These are phyloP conservation scores for Agapetus fuscipes DNA, from an alignment of 2,888 invertebrate genomes.

Conservation along the genomic window DNA sequence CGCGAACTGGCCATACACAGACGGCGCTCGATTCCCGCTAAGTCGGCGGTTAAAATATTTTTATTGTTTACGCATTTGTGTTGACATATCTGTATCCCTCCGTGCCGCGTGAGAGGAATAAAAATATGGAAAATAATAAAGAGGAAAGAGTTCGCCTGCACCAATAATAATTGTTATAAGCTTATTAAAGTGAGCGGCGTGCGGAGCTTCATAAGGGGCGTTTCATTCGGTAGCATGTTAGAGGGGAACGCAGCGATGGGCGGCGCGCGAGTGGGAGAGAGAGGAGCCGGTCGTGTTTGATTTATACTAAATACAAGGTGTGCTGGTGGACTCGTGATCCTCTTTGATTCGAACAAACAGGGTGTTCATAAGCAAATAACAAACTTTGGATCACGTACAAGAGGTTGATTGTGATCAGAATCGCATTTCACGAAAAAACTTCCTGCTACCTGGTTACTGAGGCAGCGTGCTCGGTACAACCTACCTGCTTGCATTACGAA, in stretches of 20 bases:
- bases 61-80: not conserved
- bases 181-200: constrained; percentile 21
- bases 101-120: not conserved
- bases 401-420: not conserved
- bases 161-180: constrained; percentile 21
- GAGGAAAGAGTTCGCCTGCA: not conserved
- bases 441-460: too few relatives aligned
- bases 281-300: constrained; percentile 14
- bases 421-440: too few relatives aligned
- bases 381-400: not conserved
- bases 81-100: not conserved
- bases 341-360: not conserved
- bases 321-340: not conserved
- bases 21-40: too few relatives aligned
- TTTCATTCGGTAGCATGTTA: constrained; percentile 19
- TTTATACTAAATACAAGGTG: constrained; percentile 16
- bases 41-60: not conserved
- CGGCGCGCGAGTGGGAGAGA: constrained; percentile 5
- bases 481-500: too few relatives aligned
- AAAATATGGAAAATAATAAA: not conserved
- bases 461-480: too few relatives aligned
- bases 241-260: constrained; percentile 8
- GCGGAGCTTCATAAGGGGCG: constrained; percentile 21
- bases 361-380: not conserved
- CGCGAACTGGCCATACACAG: too few relatives aligned